These are phyloP conservation scores for Epinephelus moara DNA, from an alignment of 2,113 vertebrate genomes.

Conservation along the genomic window DNA sequence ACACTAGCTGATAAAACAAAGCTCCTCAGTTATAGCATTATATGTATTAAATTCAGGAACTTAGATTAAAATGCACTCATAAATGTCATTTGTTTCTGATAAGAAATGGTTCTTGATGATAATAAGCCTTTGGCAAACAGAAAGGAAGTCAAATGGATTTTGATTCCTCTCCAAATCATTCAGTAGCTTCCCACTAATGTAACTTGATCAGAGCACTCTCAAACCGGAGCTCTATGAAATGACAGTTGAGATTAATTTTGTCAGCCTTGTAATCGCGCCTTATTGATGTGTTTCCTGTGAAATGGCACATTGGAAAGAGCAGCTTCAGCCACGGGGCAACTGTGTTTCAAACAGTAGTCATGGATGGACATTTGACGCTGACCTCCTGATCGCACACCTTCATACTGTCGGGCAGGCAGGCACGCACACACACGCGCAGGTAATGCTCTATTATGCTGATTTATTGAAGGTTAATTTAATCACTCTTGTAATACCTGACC, in stretches of 20 bases:
- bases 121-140: constrained; percentile 73
- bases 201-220: constrained; percentile 82
- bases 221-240: constrained; percentile 77
- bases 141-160: constrained; percentile 79
- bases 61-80: constrained; percentile 55
- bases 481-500: constrained; percentile 78
- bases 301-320: constrained; percentile 78
- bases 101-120: constrained; percentile 58
- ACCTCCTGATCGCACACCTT: constrained; percentile 67
- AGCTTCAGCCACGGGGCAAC: constrained; percentile 73
- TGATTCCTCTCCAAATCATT: constrained; percentile 81
- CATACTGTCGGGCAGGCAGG: constrained; percentile 30
- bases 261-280: constrained; percentile 83
- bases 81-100: constrained; percentile 66
- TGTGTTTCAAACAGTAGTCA: constrained; percentile 60
- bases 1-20: constrained; percentile 17
- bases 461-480: constrained; percentile 82
- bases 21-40: constrained; percentile 17
- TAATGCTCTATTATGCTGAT: constrained; percentile 77
- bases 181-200: constrained; percentile 78
- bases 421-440: constrained; percentile 64
- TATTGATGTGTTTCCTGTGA: constrained; percentile 83
- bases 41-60: constrained; percentile 46
- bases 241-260: constrained; percentile 83
- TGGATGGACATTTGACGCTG: constrained; percentile 66